Evolutionary conservation across 2,888 invertebrate species (phyloP).

Genomic region (Erebia ligea): DNA sequence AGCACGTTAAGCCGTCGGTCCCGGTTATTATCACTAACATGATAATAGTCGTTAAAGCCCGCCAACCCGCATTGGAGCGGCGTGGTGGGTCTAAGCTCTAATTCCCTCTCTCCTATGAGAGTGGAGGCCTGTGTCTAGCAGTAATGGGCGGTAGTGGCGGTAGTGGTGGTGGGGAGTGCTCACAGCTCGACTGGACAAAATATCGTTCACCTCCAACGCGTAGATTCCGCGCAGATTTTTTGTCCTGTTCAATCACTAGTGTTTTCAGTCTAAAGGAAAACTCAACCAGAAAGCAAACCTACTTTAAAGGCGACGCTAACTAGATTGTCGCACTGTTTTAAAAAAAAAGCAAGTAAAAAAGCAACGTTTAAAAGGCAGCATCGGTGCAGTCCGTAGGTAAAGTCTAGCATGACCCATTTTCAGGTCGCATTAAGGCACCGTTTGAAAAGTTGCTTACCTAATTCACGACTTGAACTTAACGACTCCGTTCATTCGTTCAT

Average conservation of each 20-base stretch:
- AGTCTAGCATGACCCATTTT: constrained; percentile 19
- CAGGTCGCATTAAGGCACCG: constrained; percentile 19
- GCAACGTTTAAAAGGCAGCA: constrained; percentile 7
- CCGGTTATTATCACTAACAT: too few species aligned
- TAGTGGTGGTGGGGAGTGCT: too few species aligned
- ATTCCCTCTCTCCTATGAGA: too few species aligned
- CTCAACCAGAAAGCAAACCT: not conserved
- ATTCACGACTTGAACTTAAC: constrained; percentile 32
- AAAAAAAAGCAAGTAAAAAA: not conserved
- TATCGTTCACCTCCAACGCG: too few species aligned
- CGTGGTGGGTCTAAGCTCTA: too few species aligned
- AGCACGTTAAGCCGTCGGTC: too few species aligned
- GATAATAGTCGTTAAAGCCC: too few species aligned
- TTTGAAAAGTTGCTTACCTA: constrained; percentile 29
- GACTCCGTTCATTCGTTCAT: constrained; percentile 29
- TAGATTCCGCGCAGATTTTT: too few species aligned
- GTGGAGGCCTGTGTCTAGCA: too few species aligned
- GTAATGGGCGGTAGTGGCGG: too few species aligned
- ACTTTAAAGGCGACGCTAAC: not conserved
- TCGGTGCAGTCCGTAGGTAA: constrained; percentile 5
- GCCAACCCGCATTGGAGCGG: too few species aligned
- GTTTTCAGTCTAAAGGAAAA: not conserved
- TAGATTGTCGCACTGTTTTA: not conserved
- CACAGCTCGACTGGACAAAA: too few species aligned
- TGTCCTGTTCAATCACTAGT: not conserved